Evolutionary conservation across 2,113 vertebrate genomes (phyloP), one percentile per base, ranked within the genome.

Genomic region (Cavia aperea): DNA sequence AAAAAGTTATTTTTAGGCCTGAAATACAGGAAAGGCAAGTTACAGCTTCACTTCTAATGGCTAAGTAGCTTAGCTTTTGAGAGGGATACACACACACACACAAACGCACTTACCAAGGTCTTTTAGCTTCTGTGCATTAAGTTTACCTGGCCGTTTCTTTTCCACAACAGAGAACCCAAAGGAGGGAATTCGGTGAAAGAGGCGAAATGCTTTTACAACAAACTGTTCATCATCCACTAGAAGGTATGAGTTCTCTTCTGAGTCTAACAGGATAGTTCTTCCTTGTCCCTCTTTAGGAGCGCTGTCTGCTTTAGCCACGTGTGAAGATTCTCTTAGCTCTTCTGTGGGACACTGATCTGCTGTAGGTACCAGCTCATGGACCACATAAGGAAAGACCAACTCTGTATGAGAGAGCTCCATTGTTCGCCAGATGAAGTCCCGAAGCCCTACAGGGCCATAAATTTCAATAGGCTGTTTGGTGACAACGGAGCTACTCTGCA

Each of bases 121-220:
- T 70, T 98, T 98, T 21, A 99, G 97, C 12, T 98, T 97, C 86
- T 98, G 98, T 1, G 97, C 98, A 0, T 98, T 98, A 90, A 99
- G 98, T 95, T 96, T 98, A 2, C 99, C 99, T 0, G 98, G 96
- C 24, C 98, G 98, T 58, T 98, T 98, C 54, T 97, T 98, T 95
- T 99, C 99, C n/a, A 98, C 84, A 24, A 99, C 88, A 39, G 98
- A 97, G 92, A 99, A 99, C 0, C 99, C 99, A 68, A 99, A 99
- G 23, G 99, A 99, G 7, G 99, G 99, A 65, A 99, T 86, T 39
- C 99, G 98, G 91, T 99, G 99, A 87, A 98, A 99, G 24, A 99
- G 97, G 91, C 98, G 97, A 94, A 99, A 99, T 0, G 98, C 99
- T 89, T 98, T 98, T 18, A 99, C 97, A 2, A 97, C 96, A 92